Percentiles rank a stretch among this genome's conserved stretches.
phyloP scores from a whole-genome alignment of 2,113 vertebrate species.

The Hiodon alosoides region DNA sequence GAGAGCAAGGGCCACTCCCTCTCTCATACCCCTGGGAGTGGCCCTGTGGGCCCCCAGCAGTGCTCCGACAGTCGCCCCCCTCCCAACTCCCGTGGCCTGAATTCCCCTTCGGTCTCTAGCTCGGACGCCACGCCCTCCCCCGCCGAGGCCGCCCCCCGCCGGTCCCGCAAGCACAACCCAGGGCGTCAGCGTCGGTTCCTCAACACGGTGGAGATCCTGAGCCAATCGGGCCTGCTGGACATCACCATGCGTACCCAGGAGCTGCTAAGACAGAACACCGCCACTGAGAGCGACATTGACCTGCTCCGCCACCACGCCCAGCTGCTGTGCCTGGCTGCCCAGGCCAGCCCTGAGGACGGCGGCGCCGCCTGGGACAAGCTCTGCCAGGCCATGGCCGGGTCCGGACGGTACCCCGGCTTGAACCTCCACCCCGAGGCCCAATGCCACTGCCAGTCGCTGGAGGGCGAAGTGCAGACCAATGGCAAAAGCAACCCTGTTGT shows the following conservation, averaged over 20 bases:
- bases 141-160: background rate
- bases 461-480: background rate
- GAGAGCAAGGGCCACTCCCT: slow-evolving; percentile 13
- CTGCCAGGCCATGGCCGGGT: slow-evolving; percentile 50
- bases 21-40: background rate
- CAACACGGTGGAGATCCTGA: slow-evolving; percentile 58
- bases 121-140: slow-evolving; percentile 24
- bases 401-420: slow-evolving; percentile 48
- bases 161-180: background rate
- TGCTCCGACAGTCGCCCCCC: slow-evolving; percentile 22
- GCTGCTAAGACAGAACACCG: slow-evolving; percentile 51
- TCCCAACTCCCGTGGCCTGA: slow-evolving; percentile 15
- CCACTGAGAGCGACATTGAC: slow-evolving; percentile 49
- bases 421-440: slow-evolving; percentile 8
- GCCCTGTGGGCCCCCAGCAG: slow-evolving; percentile 1
- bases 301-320: slow-evolving; percentile 56
- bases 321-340: slow-evolving; percentile 50
- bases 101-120: slow-evolving; percentile 33
- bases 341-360: slow-evolving; percentile 1
- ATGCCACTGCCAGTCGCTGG: background rate
- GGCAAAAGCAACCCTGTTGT: background rate
- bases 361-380: slow-evolving; percentile 39
- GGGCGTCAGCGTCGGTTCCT: slow-evolving; percentile 50
- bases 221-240: slow-evolving; percentile 57
- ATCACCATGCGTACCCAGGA: slow-evolving; percentile 61